Percentiles rank a stretch among this genome's conserved stretches.
Evolutionary conservation across 1,140 invertebrate species (phyloP).

Genomic region (Conus ventricosus): DNA sequence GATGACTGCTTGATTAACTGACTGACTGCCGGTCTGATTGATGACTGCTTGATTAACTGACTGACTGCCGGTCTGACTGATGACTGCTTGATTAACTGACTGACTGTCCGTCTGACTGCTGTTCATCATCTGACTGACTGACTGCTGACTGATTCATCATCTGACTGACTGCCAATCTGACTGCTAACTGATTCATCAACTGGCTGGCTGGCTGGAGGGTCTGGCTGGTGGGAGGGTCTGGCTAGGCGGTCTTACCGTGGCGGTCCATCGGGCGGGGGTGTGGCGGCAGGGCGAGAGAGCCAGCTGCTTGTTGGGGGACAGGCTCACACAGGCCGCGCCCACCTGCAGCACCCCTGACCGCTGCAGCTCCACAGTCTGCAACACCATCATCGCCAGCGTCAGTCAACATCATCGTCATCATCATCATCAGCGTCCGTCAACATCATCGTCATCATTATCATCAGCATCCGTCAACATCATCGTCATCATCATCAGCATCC

Average conservation of each 20-base stretch:
- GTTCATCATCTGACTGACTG: too few relatives aligned
- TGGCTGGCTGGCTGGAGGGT: too few relatives aligned
- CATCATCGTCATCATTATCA: not conserved
- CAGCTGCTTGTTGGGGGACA: constrained; percentile 16
- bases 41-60: too few relatives aligned
- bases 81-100: too few relatives aligned
- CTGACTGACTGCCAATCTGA: too few relatives aligned
- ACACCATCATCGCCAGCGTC: not conserved
- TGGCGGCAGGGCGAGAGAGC: constrained; percentile 7
- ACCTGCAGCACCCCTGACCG: not conserved
- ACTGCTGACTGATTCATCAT: too few relatives aligned
- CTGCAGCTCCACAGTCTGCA: constrained; percentile 27
- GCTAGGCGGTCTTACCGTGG: not conserved
- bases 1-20: too few relatives aligned
- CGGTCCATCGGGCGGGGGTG: not conserved
- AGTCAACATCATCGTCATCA: not conserved
- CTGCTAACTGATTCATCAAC: too few relatives aligned
- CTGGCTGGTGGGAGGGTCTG: not conserved
- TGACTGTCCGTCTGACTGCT: too few relatives aligned
- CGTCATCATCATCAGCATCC: not conserved
- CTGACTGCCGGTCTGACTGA: too few relatives aligned
- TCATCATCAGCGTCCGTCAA: not conserved
- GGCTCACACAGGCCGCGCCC: not conserved
- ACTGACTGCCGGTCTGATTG: too few relatives aligned
- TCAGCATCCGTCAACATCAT: not conserved